Percentiles rank a stretch among this genome's conserved stretches.
Conservation (phyloP, 2,113 vertebrate species). For the Phalacrocorax carbo region DNA sequence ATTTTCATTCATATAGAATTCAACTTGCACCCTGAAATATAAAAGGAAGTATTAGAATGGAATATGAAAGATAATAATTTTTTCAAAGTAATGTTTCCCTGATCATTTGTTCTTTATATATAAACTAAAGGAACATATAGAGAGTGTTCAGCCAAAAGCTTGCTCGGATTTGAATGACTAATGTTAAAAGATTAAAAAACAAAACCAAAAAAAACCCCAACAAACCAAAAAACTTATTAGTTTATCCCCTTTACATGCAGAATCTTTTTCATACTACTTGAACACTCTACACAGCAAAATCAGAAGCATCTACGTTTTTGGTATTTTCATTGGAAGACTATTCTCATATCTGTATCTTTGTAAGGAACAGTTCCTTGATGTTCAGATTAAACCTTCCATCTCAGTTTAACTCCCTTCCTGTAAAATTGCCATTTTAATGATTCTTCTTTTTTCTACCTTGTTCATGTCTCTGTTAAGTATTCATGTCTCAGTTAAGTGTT, state of each 20-base stretch:
- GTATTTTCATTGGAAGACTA: background rate
- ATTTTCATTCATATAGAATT: conserved; percentile 87
- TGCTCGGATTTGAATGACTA: background rate
- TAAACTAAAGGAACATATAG: background rate
- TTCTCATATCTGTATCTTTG: background rate
- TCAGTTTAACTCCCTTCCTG: background rate
- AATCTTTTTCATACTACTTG: background rate
- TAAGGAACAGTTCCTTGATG: background rate
- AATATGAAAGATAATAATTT: background rate
- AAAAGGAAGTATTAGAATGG: conserved; percentile 52
- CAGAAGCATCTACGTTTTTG: background rate
- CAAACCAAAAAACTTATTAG: background rate
- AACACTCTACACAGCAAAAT: background rate
- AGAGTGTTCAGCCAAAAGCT: background rate
- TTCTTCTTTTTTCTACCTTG: background rate
- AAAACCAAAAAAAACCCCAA: background rate
- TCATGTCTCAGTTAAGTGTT: background rate
- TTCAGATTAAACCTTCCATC: background rate
- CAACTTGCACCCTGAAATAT: conserved; percentile 83
- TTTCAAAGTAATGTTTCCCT: background rate
- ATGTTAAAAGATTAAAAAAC: background rate
- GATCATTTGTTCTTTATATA: background rate
- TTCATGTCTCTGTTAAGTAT: background rate
- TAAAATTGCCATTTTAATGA: background rate
- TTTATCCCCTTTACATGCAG: background rate